A percentile compares a stretch with the other conserved stretches of the same genome.
Evolutionary conservation across 1,140 invertebrate species (phyloP).

Genomic region (Aphelenchoides besseyi): DNA sequence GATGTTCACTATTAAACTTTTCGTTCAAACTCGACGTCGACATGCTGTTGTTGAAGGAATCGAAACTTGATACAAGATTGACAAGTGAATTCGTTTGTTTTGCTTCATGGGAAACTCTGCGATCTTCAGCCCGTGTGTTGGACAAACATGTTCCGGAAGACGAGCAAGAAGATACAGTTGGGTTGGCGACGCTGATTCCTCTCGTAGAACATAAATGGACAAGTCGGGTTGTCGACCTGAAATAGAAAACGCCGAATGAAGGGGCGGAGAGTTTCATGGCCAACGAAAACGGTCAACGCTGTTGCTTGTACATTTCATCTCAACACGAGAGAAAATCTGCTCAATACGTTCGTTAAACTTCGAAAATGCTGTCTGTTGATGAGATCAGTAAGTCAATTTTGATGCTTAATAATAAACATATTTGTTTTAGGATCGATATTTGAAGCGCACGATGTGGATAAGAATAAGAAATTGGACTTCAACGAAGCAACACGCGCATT

Average conservation of each 20-base stretch:
- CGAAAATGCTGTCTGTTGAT: constrained; percentile 19
- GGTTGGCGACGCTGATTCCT: too few relatives aligned
- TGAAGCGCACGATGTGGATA: constrained; percentile 19
- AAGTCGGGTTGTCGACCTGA: neutral
- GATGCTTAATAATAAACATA: neutral
- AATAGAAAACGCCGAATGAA: neutral
- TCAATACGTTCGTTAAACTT: neutral
- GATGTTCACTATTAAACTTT: neutral
- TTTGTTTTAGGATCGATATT: constrained; percentile 6
- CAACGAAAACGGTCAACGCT: neutral
- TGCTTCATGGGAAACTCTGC: too few relatives aligned
- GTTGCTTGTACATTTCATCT: neutral
- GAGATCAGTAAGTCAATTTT: constrained; percentile 20
- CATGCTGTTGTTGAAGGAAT: neutral
- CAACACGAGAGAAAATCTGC: neutral
- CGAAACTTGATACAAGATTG: neutral
- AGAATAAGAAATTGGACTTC: constrained; percentile 15
- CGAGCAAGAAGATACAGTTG: too few relatives aligned
- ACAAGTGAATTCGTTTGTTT: neutral
- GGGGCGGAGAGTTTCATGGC: neutral
- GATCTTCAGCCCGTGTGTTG: too few relatives aligned
- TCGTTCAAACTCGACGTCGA: neutral
- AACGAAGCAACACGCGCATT: constrained; percentile 15
- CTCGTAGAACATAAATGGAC: neutral
- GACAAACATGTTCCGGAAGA: neutral